These are phyloP conservation scores for Carassius auratus DNA, from an alignment of 2,113 vertebrate species.

Conservation along the genomic window DNA sequence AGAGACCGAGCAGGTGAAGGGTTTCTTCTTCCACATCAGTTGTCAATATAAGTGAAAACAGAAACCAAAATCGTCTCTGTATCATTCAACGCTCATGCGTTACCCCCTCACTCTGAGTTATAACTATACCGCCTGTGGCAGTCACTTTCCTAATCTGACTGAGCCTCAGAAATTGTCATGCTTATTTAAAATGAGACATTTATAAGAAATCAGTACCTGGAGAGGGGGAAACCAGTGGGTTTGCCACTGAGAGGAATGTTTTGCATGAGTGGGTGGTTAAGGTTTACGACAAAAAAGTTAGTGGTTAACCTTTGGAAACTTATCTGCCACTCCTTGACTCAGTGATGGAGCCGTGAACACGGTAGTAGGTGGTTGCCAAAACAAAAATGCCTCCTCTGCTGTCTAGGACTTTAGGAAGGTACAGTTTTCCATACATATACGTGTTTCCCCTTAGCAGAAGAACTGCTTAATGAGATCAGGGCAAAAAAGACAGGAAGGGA, in stretches of 20 bases:
- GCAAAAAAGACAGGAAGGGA: slow-evolving; percentile 43
- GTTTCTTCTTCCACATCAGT: slow-evolving; percentile 62
- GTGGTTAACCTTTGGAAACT: slow-evolving; percentile 56
- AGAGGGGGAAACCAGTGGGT: slow-evolving; percentile 69
- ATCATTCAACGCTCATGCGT: slow-evolving; percentile 48
- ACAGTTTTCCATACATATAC: slow-evolving; percentile 16
- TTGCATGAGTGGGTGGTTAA: slow-evolving; percentile 67
- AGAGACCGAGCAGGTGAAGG: slow-evolving; percentile 62
- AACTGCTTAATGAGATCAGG: not conserved
- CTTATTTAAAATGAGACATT: slow-evolving; percentile 70
- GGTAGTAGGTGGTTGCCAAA: slow-evolving; percentile 49
- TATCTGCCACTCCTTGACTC: slow-evolving; percentile 47
- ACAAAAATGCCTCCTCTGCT: slow-evolving; percentile 50
- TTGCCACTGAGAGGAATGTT: slow-evolving; percentile 67
- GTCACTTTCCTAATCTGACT: slow-evolving; percentile 60
- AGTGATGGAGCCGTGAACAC: slow-evolving; percentile 1
- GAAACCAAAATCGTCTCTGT: slow-evolving; percentile 62
- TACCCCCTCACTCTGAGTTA: slow-evolving; percentile 54
- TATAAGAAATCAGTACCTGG: slow-evolving; percentile 76
- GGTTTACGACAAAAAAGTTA: slow-evolving; percentile 58
- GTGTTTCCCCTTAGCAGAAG: not conserved
- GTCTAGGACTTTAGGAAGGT: slow-evolving; percentile 45
- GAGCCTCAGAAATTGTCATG: slow-evolving; percentile 60
- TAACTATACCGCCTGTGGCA: slow-evolving; percentile 52
- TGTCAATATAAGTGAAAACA: slow-evolving; percentile 73